These are phyloP conservation scores for Labeo catla DNA, from an alignment of 2,113 vertebrate species.

Conservation along the genomic window DNA sequence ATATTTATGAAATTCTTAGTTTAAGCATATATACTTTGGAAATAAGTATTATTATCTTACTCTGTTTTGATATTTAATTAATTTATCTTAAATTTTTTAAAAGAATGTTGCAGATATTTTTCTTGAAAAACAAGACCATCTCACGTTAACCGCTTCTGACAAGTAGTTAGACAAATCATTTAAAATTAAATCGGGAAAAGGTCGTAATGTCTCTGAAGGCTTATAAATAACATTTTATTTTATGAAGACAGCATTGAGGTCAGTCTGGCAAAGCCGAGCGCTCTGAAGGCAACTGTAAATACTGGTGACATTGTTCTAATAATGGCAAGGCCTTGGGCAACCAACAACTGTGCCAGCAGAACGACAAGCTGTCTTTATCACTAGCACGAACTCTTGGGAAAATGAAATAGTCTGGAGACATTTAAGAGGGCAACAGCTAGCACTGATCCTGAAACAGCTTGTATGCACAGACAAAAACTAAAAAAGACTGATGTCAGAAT, in stretches of 20 bases:
- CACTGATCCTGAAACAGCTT: slow-evolving; percentile 37
- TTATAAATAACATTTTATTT: slow-evolving; percentile 18
- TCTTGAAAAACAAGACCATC: not conserved
- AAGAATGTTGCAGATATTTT: not conserved
- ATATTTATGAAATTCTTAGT: too few relatives aligned
- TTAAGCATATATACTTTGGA: too few relatives aligned
- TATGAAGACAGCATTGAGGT: slow-evolving; percentile 3
- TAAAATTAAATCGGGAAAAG: not conserved
- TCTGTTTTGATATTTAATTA: too few relatives aligned
- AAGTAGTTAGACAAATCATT: not conserved
- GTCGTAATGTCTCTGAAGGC: not conserved
- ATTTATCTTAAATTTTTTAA: too few relatives aligned
- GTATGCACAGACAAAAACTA: not conserved
- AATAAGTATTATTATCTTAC: too few relatives aligned
- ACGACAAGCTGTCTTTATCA: slow-evolving; percentile 42
- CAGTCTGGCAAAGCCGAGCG: slow-evolving; percentile 9
- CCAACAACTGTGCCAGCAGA: slow-evolving; percentile 8
- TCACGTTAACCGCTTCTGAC: not conserved
- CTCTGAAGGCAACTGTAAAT: slow-evolving; percentile 4
- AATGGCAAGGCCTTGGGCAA: slow-evolving; percentile 24
- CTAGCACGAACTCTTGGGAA: slow-evolving; percentile 7
- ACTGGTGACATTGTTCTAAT: slow-evolving; percentile 34
- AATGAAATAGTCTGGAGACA: slow-evolving; percentile 20
- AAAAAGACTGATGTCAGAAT: not conserved
- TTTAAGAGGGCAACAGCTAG: slow-evolving; percentile 14